These are phyloP conservation scores for Lasioglossum zephyrum DNA, from an alignment of 2,888 invertebrate genomes.

Conservation along the genomic window DNA sequence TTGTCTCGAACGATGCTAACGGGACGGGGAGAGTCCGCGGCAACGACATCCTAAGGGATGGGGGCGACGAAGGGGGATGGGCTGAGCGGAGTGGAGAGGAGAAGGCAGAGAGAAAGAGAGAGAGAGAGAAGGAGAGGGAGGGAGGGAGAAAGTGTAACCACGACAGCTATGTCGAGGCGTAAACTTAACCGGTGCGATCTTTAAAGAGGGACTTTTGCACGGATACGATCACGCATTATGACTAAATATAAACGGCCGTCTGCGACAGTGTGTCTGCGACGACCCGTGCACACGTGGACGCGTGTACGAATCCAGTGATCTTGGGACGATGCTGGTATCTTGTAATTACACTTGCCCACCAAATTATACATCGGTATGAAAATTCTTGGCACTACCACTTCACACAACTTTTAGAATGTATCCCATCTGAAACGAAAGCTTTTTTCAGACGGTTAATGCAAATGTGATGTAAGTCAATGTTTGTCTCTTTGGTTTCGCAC, in stretches of 20 bases:
- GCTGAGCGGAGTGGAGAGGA: background rate
- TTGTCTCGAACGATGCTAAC: slow-evolving; percentile 56
- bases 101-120: slow-evolving; percentile 2
- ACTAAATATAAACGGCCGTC: slow-evolving; percentile 68
- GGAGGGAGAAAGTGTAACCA: slow-evolving; percentile 13
- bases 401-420: background rate
- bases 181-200: slow-evolving; percentile 62
- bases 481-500: background rate
- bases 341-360: background rate
- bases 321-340: slow-evolving; percentile 20
- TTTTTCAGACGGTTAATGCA: background rate
- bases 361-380: background rate
- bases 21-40: slow-evolving; percentile 43
- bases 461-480: background rate
- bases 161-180: slow-evolving; percentile 49
- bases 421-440: background rate
- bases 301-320: slow-evolving; percentile 25
- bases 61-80: background rate
- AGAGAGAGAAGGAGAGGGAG: slow-evolving; percentile 13
- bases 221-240: slow-evolving; percentile 59
- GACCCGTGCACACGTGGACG: background rate
- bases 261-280: slow-evolving; percentile 31
- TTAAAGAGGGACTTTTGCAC: slow-evolving; percentile 52
- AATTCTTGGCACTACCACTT: background rate
- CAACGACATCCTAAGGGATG: slow-evolving; percentile 42